A percentile compares a stretch with the other conserved stretches of the same genome.
Evolutionary conservation across 1,140 invertebrate species (phyloP).

Genomic region (Cardiocondyla obscurior): DNA sequence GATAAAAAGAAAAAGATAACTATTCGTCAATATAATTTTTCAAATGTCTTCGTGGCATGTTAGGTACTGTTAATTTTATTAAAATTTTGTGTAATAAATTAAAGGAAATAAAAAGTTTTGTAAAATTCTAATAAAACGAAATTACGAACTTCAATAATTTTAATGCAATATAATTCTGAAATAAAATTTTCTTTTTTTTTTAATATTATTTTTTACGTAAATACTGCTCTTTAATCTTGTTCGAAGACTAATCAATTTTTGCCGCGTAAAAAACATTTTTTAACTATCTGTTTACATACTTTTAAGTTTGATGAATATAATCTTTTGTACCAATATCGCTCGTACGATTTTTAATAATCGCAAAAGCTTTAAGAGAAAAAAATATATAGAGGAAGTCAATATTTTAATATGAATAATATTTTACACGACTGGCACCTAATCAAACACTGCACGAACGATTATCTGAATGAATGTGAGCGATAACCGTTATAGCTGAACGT

Average conservation of each 20-base stretch:
- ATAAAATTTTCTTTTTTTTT: not conserved
- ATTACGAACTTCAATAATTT: no score
- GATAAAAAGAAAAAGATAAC: not conserved
- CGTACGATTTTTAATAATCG: not conserved
- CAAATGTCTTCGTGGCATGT: not conserved
- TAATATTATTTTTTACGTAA: not conserved
- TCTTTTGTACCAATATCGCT: not conserved
- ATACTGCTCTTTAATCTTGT: not conserved
- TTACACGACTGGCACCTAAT: not conserved
- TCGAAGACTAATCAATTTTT: not conserved
- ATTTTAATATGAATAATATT: constrained; percentile 1
- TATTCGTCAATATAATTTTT: not conserved
- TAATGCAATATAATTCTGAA: not conserved
- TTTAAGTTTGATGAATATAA: not conserved
- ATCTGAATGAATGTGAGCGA: constrained; percentile 3
- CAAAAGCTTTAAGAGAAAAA: not conserved
- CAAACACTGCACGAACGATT: constrained; percentile 15
- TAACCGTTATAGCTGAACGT: not conserved
- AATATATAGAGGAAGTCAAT: not conserved
- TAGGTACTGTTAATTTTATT: not conserved
- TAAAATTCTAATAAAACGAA: not conserved
- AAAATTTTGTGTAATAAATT: not conserved
- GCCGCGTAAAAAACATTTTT: not conserved
- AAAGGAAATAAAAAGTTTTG: no score
- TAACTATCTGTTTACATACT: not conserved